Conservation (phyloP, 1,140 invertebrate species). For the Orius insidiosus region DNA sequence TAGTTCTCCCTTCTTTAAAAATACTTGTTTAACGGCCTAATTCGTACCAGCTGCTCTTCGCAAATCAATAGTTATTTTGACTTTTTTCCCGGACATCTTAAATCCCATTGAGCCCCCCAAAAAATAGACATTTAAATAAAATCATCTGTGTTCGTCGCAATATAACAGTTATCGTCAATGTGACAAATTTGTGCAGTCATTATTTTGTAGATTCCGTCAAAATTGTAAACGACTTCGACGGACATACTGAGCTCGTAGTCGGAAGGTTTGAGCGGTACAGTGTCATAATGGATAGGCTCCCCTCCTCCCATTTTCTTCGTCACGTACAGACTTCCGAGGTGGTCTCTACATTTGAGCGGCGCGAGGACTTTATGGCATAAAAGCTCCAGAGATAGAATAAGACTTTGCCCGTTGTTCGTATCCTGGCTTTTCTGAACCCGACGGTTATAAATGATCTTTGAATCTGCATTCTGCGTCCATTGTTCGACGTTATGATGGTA, state of each 20-base stretch:
- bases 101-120: no score
- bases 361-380: neutral
- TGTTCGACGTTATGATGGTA: neutral
- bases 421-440: neutral
- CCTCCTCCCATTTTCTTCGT: neutral
- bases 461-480: neutral
- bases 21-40: no score
- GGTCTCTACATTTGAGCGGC: neutral
- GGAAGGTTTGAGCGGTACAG: neutral
- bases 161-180: conserved; percentile 5
- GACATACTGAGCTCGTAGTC: neutral
- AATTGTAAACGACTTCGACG: neutral
- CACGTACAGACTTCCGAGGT: neutral
- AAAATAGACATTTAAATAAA: no score
- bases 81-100: no score
- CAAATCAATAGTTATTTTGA: no score
- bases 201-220: neutral
- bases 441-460: no score
- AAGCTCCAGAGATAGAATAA: neutral
- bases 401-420: neutral
- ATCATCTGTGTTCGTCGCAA: neutral
- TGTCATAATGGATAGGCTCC: neutral
- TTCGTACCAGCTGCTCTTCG: no score
- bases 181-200: conserved; percentile 1
- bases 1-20: no score